Base-by-base conservation (phyloP, 1,140 invertebrate genomes). In the Phymastichus coffea region DNA sequence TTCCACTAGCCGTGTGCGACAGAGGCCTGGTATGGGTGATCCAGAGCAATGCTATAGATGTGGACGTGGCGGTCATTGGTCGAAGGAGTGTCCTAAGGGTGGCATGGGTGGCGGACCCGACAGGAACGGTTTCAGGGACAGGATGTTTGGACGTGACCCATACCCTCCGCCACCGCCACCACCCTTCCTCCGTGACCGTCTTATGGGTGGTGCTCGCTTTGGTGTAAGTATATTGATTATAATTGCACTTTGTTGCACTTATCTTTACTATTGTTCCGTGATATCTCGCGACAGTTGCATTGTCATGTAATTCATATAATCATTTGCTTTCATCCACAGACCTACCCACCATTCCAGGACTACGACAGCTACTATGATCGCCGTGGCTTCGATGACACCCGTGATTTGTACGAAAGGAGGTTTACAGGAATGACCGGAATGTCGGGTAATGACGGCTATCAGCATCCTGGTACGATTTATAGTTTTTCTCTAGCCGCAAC, bases 21-120 rank as follows among this genome's bases (percentile, higher is more conserved):
- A 94, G 74, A 88, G 92, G 74, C 93, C 94, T 65, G 94, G 94
- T 64, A 96, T 97, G 93, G 93, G 93, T 67, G 92, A 94, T 79
- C 92, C 93, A 73, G 93, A 94, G 74, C 92, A 93, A 75, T 96
- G 93, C 82, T 96, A 94, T 81, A 86, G 93, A 78, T 96, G 94
- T 84, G 93, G 93, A 56, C 86, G 91, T 75, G 91, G 91, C 70
- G 94, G 94, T 63, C 93, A 96, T 82, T 96, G 93, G 94, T 95
- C 92, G 66, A 94, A 94, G 84, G 92, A 95, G 79, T 94, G 93
- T 80, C 92, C 92, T 57, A 86, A 86, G 70, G 76, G 77, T 23
- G 85, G 86, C 61, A 83, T 87, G 77, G 88, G 86, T 62, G 85
- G 87, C 69, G 88, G 87, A 70, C 78, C 76, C 4, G 78, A 79